Evolutionary conservation across 2,888 invertebrate species (phyloP), one percentile per base, ranked within the genome.

Genomic region (Platypus cylindrus): DNA sequence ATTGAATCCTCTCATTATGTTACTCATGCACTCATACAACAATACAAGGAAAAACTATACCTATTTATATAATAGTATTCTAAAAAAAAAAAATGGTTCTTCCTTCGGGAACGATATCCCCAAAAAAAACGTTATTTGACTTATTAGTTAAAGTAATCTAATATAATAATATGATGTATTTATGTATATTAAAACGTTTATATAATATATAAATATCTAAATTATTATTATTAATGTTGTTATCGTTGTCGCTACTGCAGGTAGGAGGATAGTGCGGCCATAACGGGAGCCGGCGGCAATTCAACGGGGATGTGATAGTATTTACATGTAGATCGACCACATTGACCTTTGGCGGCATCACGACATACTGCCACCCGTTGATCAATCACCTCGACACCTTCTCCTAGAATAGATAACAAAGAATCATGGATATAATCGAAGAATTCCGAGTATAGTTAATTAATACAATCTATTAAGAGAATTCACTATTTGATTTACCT

Each of bases 291-390:
- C 59, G 85, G 84, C 59, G 85, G 85, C 73, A 86, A 69, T 60
- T 77, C 78, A 64, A 87, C 78, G 59, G 90, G 89, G 76, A 91
- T 87, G 76, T 91, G 90, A 77, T 90, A 91, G 75, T 87, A 91
- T 78, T 90, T 91, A 80, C 91, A 91, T 68, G 82, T 77, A 67
- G 85, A 80, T 67, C 90, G 84, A 64, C 81, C 76, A 69, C 91
- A 91, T 67, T 83, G 77, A 68, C 89, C 89, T 66, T 87, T 87
- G 60, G 85, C 87, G 65, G 87, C 87, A 73, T 91, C 90, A 66
- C 90, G 85, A 68, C 91, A 91, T 65, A 91, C 90, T 66, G 86
- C 87, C 71, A 91, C 90, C 67, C 85, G 83, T 67, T 87, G 83
- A 70, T 89, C 89, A 71, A 78, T 81, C 74, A 90, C 83, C 76